Evolutionary conservation across 2,797 vertebrate species (phyloP), one percentile per base, ranked within the genome.

Genomic region (Pampus argenteus): DNA sequence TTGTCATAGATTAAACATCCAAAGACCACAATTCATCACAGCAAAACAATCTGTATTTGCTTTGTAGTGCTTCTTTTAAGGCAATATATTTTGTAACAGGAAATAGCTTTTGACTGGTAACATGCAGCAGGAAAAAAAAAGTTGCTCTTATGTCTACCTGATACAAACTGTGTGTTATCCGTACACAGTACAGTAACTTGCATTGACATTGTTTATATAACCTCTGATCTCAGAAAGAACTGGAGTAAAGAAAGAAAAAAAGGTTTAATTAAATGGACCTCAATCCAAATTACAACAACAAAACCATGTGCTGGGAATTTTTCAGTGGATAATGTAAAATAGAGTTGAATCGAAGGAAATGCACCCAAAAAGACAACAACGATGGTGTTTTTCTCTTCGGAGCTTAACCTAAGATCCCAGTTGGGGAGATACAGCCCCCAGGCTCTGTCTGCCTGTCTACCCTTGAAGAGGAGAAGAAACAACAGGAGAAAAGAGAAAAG

Each of bases 321-420:
- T 51, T 48, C 51, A 50, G 52, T n/a, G 48, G 28, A 64, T 72
- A 18, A 71, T 68, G 49, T 73, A 44, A 84, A 81, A 62, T 50
- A 60, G 56, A 78, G 71, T 38, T 49, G 31, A 71, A 74, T 51
- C 23, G 22, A 72, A 63, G 64, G 71, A 81, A 88, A 85, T 66
- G 71, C 71, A 63, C 29, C 1, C 57, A 81, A 71, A 78, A 79
- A 76, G 71, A 58, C 80, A 78, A 83, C 81, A 87, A 67, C 76
- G 48, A 40, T 70, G 79, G 64, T 86, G 70, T 90, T 88, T 88
- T 88, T 84, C 76, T 77, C 71, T 84, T 79, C 71, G 45, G 84
- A 87, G 79, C 79, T 89, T 88, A 89, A 90, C 78, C 83, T 73
- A 87, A 88, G 90, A 87, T 84, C 86, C 76, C 79, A 87, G 84